A percentile compares a stretch with the other conserved stretches of the same genome.
phyloP scores from a whole-genome alignment of 1,140 invertebrate genomes.

The Pseudomyrmex pallidus region DNA sequence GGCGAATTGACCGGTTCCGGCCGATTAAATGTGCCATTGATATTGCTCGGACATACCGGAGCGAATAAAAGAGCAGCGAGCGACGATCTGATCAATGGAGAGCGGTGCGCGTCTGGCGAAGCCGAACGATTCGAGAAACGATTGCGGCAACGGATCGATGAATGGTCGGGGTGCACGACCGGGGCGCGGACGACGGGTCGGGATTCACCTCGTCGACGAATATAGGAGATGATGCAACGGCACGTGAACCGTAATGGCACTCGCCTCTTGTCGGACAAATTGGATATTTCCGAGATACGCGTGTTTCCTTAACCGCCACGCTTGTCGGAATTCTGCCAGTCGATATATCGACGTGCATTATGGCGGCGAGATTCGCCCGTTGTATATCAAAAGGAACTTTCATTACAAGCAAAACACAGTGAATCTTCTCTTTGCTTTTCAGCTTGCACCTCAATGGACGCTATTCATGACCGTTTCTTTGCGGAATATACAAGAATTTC shows the following conservation, averaged over 20 bases:
- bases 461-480: too few species aligned
- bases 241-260: conserved; percentile 13
- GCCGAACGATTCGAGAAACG: background rate
- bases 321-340: background rate
- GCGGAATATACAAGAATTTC: too few species aligned
- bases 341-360: background rate
- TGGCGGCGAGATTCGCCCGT: background rate
- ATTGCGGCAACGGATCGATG: conserved; percentile 31
- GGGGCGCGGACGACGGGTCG: background rate
- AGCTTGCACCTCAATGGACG: too few species aligned
- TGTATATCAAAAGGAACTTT: background rate
- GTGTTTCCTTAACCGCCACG: conserved; percentile 15
- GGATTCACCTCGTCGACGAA: background rate
- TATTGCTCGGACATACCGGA: background rate
- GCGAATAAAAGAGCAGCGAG: background rate
- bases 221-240: conserved; percentile 9
- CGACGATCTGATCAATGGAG: conserved; percentile 25
- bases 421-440: background rate
- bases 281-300: conserved; percentile 20
- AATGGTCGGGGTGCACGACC: background rate
- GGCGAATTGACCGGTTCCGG: background rate
- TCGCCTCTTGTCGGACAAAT: conserved; percentile 25
- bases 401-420: background rate
- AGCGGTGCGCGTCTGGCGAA: conserved; percentile 1
- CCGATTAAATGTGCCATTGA: conserved; percentile 3